phyloP scores from a whole-genome alignment of 2,113 vertebrate species.

The Pyxicephalus adspersus region DNA sequence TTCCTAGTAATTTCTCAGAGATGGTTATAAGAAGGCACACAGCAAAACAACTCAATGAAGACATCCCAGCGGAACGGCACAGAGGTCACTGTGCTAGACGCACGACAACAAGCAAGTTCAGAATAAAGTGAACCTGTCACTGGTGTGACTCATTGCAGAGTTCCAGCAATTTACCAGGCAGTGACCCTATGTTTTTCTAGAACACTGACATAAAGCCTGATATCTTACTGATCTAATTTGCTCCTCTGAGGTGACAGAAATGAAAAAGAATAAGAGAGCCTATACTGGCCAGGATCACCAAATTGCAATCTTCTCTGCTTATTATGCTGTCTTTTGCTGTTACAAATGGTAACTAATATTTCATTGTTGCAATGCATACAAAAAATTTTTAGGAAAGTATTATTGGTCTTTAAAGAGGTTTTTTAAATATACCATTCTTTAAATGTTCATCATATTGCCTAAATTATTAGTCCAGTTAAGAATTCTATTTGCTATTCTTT shows the following conservation, averaged over 20 bases:
- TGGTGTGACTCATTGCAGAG: conserved; percentile 21
- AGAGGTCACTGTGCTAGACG: conserved; percentile 21
- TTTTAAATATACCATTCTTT: neutral
- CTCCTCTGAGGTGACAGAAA: neutral
- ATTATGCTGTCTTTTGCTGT: conserved; percentile 9
- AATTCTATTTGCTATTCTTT: too few relatives aligned
- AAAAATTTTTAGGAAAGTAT: neutral
- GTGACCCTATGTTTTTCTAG: conserved; percentile 11
- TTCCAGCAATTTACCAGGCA: conserved; percentile 20
- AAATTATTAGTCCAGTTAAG: too few relatives aligned
- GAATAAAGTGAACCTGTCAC: conserved; percentile 30
- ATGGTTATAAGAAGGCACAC: conserved; percentile 2
- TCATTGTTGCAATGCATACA: neutral
- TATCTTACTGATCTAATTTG: conserved; percentile 24
- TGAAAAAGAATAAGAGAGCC: neutral
- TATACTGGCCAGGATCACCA: conserved; percentile 4
- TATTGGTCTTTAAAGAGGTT: too few relatives aligned
- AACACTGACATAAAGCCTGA: conserved; percentile 19
- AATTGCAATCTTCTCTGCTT: conserved; percentile 2
- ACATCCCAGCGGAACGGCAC: neutral
- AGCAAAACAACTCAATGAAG: conserved; percentile 14
- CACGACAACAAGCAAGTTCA: conserved; percentile 1
- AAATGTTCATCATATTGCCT: neutral
- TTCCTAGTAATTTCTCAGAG: neutral
- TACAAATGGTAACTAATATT: neutral